Percentiles rank a stretch among this genome's conserved stretches.
phyloP scores from a whole-genome alignment of 2,113 vertebrate species.

The Chaetura pelagica region DNA sequence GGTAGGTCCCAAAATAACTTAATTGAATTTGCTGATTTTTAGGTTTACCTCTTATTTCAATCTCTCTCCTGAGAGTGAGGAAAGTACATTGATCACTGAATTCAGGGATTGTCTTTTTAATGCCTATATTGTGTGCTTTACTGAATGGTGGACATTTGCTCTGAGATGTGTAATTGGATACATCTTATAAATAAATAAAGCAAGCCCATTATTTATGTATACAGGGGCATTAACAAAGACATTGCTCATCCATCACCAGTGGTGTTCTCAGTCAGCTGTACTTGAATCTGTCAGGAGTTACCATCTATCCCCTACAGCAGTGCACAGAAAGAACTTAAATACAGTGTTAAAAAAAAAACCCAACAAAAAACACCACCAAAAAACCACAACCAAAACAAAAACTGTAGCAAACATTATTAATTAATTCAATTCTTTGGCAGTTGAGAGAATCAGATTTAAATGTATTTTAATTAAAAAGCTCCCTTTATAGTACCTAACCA shows the following conservation, averaged over 20 bases:
- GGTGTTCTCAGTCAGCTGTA: constrained; percentile 37
- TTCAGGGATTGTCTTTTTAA: constrained; percentile 11
- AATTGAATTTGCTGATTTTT: not conserved
- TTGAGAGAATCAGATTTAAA: constrained; percentile 40
- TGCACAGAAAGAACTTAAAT: constrained; percentile 22
- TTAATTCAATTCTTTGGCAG: constrained; percentile 27
- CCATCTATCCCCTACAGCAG: constrained; percentile 35
- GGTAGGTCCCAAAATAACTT: not conserved
- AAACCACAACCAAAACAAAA: not conserved
- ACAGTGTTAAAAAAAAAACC: not conserved
- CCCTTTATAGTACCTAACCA: constrained; percentile 9
- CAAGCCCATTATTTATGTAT: constrained; percentile 57
- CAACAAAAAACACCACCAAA: not conserved
- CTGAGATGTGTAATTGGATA: constrained; percentile 40
- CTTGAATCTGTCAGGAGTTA: constrained; percentile 35
- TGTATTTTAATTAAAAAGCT: constrained; percentile 44
- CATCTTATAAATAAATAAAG: constrained; percentile 64
- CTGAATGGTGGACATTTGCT: constrained; percentile 16
- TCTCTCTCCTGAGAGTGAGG: not conserved
- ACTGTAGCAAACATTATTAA: constrained; percentile 42
- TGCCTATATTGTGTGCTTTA: constrained; percentile 10
- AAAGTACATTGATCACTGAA: not conserved
- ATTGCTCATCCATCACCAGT: constrained; percentile 51
- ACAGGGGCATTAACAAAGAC: constrained; percentile 56
- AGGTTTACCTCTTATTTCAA: not conserved